Percentiles rank a stretch among this genome's conserved stretches.
These are phyloP conservation scores for Mastomys coucha DNA, from an alignment of 2,113 vertebrate genomes.

Conservation along the genomic window DNA sequence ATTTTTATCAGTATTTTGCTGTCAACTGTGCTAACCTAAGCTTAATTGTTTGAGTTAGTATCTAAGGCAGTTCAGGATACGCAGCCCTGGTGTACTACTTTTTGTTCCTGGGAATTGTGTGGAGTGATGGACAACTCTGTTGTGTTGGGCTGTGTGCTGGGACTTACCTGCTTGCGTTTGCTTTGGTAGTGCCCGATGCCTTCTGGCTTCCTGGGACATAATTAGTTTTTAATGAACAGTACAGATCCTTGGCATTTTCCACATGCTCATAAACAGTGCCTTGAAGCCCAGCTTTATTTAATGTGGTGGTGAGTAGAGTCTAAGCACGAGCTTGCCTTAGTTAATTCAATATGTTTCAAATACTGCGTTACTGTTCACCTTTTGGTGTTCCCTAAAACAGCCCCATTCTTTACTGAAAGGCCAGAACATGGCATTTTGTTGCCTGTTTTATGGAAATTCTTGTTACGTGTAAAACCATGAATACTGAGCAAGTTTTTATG, in stretches of 20 bases:
- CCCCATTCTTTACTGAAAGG: constrained; percentile 24
- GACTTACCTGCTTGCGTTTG: not conserved
- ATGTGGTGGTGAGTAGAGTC: not conserved
- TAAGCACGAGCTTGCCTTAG: constrained; percentile 9
- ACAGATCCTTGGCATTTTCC: constrained; percentile 22
- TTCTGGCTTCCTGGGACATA: not conserved
- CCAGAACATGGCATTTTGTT: not conserved
- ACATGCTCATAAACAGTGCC: not conserved
- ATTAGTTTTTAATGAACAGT: constrained; percentile 22
- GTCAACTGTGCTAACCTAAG: not conserved
- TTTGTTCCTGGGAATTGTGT: constrained; percentile 11
- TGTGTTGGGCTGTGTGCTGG: not conserved
- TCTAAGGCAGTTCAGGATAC: not conserved
- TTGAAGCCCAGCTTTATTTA: constrained; percentile 12
- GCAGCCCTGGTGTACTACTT: not conserved
- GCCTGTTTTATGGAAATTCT: constrained; percentile 52
- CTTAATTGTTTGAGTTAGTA: constrained; percentile 37
- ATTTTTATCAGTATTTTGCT: not conserved
- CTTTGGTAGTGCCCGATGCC: not conserved
- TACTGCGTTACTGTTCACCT: constrained; percentile 12
- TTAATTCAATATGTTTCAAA: constrained; percentile 34
- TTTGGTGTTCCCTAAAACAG: constrained; percentile 19
- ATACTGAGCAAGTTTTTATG: constrained; percentile 43
- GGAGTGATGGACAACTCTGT: not conserved
- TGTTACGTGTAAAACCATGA: constrained; percentile 35